Conservation (phyloP, 2,113 vertebrate genomes). For the Halcyon malimbica region DNA sequence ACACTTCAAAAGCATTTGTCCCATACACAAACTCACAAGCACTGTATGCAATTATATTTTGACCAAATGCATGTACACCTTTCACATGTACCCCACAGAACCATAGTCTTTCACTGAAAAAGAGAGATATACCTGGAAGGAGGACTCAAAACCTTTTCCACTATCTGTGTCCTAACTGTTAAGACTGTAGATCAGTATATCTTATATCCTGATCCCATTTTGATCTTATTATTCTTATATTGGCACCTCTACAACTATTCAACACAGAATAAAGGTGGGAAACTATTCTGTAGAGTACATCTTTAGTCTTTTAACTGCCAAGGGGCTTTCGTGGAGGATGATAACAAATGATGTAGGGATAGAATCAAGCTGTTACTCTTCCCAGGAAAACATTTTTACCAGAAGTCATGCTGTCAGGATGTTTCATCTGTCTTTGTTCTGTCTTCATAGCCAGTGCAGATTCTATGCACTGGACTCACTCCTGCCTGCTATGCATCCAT, state of each 20-base stretch:
- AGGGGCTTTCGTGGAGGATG: background rate
- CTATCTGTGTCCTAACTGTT: background rate
- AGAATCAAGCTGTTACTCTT: background rate
- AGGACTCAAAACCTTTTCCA: background rate
- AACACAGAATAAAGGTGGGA: background rate
- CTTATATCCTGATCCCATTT: background rate
- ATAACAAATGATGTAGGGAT: background rate
- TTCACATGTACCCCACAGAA: background rate
- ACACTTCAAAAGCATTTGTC: background rate
- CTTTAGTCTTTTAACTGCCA: background rate
- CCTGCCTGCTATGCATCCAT: background rate
- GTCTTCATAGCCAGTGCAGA: background rate
- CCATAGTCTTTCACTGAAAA: background rate
- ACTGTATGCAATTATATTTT: background rate
- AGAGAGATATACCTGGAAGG: background rate
- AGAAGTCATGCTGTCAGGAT: background rate
- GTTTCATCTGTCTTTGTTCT: background rate
- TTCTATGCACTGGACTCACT: background rate
- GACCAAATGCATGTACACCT: background rate
- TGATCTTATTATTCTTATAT: background rate
- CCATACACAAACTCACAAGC: background rate
- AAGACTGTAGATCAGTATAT: background rate
- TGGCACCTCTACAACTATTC: background rate
- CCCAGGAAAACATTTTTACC: background rate
- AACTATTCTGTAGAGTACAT: background rate